Evolutionary conservation across 2,797 vertebrate species (phyloP).

Genomic region (Gymnoscopelus microlampas): DNA sequence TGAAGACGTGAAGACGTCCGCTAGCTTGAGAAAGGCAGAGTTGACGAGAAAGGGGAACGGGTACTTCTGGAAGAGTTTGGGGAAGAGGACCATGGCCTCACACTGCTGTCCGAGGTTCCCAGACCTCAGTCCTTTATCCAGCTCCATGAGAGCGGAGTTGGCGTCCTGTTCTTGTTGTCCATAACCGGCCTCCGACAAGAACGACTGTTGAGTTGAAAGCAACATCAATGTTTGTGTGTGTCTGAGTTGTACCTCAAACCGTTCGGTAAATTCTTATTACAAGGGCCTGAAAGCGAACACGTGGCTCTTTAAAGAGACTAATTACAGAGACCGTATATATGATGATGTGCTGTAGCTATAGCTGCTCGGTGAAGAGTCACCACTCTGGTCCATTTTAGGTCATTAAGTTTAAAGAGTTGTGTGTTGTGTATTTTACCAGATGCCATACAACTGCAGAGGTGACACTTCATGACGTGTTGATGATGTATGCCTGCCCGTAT

Average conservation of each 20-base stretch:
- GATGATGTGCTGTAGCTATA: no score
- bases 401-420: no score
- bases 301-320: no score
- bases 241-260: background rate
- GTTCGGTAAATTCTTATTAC: background rate
- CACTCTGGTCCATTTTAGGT: no score
- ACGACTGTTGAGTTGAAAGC: constrained; percentile 85
- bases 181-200: constrained; percentile 92
- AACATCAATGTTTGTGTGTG: constrained; percentile 79
- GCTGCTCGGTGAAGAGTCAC: no score
- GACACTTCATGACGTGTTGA: no score
- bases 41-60: constrained; percentile 98
- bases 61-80: constrained; percentile 97
- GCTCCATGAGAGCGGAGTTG: constrained; percentile 96
- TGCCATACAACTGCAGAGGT: no score
- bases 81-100: constrained; percentile 97
- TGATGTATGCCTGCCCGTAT: no score
- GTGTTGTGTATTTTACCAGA: no score
- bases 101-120: constrained; percentile 97
- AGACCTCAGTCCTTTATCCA: constrained; percentile 96
- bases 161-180: constrained; percentile 97
- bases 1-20: constrained; percentile 89
- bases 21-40: constrained; percentile 95
- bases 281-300: no score
- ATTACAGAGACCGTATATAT: no score